A percentile compares a stretch with the other conserved stretches of the same genome.
Evolutionary conservation across 2,888 invertebrate species (phyloP).

Genomic region (Ochlodes sylvanus): DNA sequence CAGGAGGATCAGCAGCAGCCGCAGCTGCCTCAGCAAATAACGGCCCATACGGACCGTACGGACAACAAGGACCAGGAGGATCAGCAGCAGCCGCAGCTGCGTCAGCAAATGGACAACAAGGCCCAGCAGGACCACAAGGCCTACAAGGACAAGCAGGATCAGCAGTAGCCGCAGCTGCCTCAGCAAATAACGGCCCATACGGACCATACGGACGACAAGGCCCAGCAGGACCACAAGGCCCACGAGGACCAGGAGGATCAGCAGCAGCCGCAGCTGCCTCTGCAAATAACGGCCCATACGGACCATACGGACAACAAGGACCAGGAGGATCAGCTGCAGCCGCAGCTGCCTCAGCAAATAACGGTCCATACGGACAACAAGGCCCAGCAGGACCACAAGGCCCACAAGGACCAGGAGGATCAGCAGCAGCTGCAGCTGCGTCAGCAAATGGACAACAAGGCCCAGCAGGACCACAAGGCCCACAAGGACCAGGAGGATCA

Average conservation of each 20-base stretch:
- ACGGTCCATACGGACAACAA: neutral
- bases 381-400: conserved; percentile 28
- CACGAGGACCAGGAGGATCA: neutral
- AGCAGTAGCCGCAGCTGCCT: no score
- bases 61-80: neutral
- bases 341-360: no score
- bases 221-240: conserved; percentile 1
- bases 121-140: neutral
- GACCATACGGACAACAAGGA: neutral
- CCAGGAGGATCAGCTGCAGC: neutral
- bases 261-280: no score
- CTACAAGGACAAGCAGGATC: neutral
- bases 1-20: conserved; percentile 25
- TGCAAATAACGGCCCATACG: neutral
- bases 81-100: no score
- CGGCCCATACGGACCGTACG: neutral
- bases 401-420: conserved; percentile 30
- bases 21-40: conserved; percentile 19
- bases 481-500: neutral
- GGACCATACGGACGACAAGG: neutral
- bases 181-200: no score
- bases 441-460: neutral
- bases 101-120: neutral
- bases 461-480: conserved; percentile 2
- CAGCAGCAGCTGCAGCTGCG: conserved; percentile 23